phyloP scores from a whole-genome alignment of 2,888 invertebrate species.

The Rhamnusium bicolor region DNA sequence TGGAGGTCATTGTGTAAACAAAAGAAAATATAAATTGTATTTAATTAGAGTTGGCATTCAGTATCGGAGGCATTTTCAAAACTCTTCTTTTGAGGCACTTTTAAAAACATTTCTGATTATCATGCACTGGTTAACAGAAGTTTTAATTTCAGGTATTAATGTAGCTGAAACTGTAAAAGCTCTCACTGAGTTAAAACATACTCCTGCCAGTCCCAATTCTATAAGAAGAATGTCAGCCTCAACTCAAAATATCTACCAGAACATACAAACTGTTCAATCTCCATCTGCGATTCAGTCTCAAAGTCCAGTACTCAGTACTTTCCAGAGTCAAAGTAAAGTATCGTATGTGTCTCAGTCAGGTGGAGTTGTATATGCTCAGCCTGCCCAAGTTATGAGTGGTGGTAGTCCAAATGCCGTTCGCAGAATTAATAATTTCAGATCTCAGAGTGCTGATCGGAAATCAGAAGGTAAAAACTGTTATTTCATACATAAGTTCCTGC shows the following conservation, averaged over 20 bases:
- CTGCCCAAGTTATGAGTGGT: constrained; percentile 69
- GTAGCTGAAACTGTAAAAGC: constrained; percentile 92
- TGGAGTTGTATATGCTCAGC: constrained; percentile 74
- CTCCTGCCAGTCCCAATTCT: constrained; percentile 88
- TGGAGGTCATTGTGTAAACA: no score
- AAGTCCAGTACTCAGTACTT: constrained; percentile 66
- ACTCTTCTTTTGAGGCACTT: no score
- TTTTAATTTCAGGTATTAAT: constrained; percentile 73
- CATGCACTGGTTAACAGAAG: no score
- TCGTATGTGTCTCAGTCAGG: constrained; percentile 68
- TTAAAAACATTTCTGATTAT: no score
- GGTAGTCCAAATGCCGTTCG: constrained; percentile 73
- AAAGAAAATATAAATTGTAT: no score
- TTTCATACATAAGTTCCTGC: no score
- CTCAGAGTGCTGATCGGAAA: constrained; percentile 77
- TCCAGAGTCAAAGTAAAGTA: constrained; percentile 65
- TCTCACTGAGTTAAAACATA: constrained; percentile 87
- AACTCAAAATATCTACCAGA: constrained; percentile 65
- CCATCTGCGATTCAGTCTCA: constrained; percentile 48
- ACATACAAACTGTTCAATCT: constrained; percentile 52
- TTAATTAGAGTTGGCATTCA: no score
- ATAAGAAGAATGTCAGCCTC: constrained; percentile 74
- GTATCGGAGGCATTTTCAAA: no score
- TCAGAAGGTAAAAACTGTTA: constrained; percentile 71
- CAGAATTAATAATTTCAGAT: constrained; percentile 73